Percentiles rank a stretch among this genome's conserved stretches.
Conservation (phyloP, 2,797 vertebrate genomes). For the Poecilia wingei region DNA sequence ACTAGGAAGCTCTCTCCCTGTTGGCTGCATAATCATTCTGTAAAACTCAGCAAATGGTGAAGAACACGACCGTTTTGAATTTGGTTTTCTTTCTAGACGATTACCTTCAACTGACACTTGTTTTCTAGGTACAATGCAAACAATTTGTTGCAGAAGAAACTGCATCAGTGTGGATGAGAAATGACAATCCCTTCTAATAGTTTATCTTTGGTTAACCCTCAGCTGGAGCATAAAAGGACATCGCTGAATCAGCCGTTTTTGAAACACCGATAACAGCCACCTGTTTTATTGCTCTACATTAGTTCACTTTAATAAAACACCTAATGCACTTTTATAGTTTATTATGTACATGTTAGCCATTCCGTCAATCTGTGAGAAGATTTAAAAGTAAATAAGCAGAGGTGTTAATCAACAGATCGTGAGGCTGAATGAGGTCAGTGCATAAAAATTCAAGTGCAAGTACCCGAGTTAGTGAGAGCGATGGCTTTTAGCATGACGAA, state of each 20-base stretch:
- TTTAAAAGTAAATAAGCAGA: not conserved
- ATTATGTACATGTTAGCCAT: not conserved
- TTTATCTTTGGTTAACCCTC: not conserved
- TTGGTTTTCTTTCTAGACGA: not conserved
- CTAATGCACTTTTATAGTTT: not conserved
- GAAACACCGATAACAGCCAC: not conserved
- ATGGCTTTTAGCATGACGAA: slow-evolving; percentile 93
- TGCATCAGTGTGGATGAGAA: not conserved
- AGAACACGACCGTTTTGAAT: not conserved
- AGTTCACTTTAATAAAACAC: not conserved
- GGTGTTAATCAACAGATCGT: not conserved
- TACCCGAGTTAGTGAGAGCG: slow-evolving; percentile 93
- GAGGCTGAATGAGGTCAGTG: not conserved
- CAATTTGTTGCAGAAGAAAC: not conserved
- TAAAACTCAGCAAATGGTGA: not conserved
- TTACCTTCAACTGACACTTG: too few species aligned
- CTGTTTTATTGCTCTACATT: not conserved
- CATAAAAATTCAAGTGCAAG: not conserved
- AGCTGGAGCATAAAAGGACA: not conserved
- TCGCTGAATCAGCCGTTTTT: not conserved
- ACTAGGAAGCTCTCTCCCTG: not conserved
- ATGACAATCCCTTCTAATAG: not conserved
- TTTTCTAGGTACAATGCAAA: not conserved
- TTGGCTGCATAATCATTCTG: not conserved
- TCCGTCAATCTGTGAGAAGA: not conserved